phyloP scores from a whole-genome alignment of 2,797 vertebrate genomes.

The Poecilia gillii region DNA sequence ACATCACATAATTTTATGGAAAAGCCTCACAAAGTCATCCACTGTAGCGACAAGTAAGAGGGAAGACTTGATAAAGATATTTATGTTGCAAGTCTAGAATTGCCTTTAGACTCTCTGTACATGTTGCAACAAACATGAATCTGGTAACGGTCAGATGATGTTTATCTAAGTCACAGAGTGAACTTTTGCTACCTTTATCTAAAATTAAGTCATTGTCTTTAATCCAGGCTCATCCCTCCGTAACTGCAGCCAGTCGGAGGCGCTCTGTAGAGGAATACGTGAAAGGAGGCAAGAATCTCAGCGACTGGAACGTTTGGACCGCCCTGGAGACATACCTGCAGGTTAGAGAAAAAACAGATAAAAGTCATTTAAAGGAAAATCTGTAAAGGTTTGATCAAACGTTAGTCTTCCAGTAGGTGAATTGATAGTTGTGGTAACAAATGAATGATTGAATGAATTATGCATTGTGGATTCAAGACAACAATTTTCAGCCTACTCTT shows the following conservation, averaged over 20 bases:
- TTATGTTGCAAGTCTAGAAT: background rate
- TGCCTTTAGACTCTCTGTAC: background rate
- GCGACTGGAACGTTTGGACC: slow-evolving; percentile 80
- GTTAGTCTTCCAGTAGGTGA: background rate
- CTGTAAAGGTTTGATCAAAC: background rate
- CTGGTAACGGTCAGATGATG: background rate
- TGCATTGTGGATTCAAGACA: background rate
- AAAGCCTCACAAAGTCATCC: background rate
- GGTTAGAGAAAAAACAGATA: slow-evolving; percentile 69
- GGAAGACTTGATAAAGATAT: background rate
- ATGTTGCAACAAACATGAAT: background rate
- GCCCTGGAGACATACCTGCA: slow-evolving; percentile 92
- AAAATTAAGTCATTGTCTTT: background rate
- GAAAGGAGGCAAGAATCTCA: slow-evolving; percentile 69
- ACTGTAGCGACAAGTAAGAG: background rate
- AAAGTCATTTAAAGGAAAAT: background rate
- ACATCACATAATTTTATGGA: background rate
- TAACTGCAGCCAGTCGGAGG: slow-evolving; percentile 53
- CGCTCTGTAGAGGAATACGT: slow-evolving; percentile 54
- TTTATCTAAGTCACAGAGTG: background rate
- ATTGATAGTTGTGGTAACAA: background rate
- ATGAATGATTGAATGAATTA: background rate
- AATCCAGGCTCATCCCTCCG: slow-evolving; percentile 64
- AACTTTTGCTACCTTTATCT: background rate
- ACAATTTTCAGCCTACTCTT: background rate